Percentiles rank a stretch among this genome's conserved stretches.
Evolutionary conservation across 2,797 vertebrate genomes (phyloP).

Genomic region (Enteromius viviparus): DNA sequence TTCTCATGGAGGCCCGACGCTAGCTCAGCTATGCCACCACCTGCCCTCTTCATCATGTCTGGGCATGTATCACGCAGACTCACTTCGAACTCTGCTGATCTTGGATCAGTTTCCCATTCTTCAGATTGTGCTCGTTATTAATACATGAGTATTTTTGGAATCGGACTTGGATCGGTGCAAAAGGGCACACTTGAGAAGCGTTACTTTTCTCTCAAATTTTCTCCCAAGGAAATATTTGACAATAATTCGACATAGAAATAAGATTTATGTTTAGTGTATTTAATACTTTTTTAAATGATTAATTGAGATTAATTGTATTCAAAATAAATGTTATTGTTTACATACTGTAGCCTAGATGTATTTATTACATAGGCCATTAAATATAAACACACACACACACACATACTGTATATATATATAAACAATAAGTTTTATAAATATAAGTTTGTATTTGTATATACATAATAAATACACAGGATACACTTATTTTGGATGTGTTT

Average conservation of each 20-base stretch:
- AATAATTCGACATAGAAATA: background rate
- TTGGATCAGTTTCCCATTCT: constrained; percentile 43
- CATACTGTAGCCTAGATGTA: too few species aligned
- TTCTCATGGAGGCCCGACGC: background rate
- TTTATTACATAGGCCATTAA: too few species aligned
- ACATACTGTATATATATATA: too few species aligned
- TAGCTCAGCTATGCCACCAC: constrained; percentile 52
- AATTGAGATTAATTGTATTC: too few species aligned
- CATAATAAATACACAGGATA: too few species aligned
- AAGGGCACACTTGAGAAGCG: background rate
- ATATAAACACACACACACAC: too few species aligned
- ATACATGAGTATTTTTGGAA: constrained; percentile 43
- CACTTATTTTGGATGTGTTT: too few species aligned
- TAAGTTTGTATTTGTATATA: too few species aligned
- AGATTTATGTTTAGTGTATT: background rate
- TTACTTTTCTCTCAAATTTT: background rate
- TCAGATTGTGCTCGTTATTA: constrained; percentile 29
- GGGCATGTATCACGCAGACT: constrained; percentile 38
- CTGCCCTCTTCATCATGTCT: constrained; percentile 59
- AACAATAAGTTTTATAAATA: too few species aligned
- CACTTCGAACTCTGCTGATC: constrained; percentile 33
- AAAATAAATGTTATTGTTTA: too few species aligned
- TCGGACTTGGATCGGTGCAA: constrained; percentile 18
- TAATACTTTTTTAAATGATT: too few species aligned
- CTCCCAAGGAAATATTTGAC: background rate